Evolutionary conservation across 2,888 invertebrate genomes (phyloP).

Genomic region (Fragum sueziense): DNA sequence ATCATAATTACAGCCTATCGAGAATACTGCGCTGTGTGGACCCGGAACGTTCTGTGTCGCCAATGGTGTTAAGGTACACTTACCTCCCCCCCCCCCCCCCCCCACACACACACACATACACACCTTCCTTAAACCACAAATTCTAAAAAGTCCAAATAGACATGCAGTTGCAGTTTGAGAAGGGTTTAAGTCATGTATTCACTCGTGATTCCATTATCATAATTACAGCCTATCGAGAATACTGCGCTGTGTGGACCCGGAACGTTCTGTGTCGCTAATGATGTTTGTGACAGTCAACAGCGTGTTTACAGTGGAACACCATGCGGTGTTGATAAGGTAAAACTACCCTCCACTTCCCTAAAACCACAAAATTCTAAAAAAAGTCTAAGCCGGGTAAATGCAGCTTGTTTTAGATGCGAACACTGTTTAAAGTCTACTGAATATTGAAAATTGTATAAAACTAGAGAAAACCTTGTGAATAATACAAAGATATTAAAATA

Average conservation of each 20-base stretch:
- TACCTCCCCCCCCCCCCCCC: no score
- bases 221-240: background rate
- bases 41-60: background rate
- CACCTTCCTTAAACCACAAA: background rate
- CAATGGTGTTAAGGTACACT: background rate
- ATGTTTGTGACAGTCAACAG: background rate
- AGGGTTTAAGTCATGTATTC: background rate
- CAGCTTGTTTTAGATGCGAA: background rate
- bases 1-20: background rate
- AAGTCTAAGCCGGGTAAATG: background rate
- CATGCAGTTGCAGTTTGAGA: no score
- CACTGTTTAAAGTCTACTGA: background rate
- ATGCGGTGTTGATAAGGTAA: background rate
- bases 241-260: background rate
- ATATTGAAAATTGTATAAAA: background rate
- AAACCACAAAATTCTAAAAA: no score
- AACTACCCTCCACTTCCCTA: background rate
- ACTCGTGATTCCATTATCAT: background rate
- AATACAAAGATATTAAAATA: no score
- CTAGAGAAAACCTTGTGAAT: no score
- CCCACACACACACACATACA: no score
- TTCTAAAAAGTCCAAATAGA: background rate
- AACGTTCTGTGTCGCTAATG: background rate
- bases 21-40: background rate
- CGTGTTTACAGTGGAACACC: background rate